phyloP scores from a whole-genome alignment of 2,797 vertebrate species.

The Crenuchus spilurus region DNA sequence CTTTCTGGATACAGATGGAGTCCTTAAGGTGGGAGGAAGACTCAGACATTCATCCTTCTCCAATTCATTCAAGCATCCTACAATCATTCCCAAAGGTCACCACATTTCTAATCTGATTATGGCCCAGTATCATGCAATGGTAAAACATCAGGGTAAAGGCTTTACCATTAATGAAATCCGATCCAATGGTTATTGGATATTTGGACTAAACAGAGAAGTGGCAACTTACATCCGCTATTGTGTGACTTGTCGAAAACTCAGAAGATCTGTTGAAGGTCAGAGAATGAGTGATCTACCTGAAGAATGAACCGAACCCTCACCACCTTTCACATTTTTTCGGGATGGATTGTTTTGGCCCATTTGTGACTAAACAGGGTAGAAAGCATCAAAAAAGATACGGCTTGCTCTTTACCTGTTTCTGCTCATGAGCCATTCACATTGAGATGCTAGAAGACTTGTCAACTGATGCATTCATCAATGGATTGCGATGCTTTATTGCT shows the following conservation, averaged over 20 bases:
- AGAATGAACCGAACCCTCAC: conserved; percentile 18
- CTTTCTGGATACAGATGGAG: conserved; percentile 17
- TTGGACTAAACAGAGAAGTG: conserved; percentile 24
- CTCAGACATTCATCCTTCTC: not conserved
- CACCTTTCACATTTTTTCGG: conserved; percentile 31
- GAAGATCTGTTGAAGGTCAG: conserved; percentile 25
- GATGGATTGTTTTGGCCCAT: conserved; percentile 41
- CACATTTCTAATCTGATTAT: conserved; percentile 40
- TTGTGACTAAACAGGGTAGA: conserved; percentile 26
- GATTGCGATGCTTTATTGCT: too few relatives aligned
- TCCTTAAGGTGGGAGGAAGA: conserved; percentile 24
- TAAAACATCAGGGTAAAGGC: conserved; percentile 45
- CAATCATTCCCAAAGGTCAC: conserved; percentile 39
- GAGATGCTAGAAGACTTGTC: not conserved
- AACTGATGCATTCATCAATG: not conserved
- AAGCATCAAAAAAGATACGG: not conserved
- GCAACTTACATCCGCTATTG: conserved; percentile 30
- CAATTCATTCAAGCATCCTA: conserved; percentile 36
- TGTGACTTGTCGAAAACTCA: conserved; percentile 18
- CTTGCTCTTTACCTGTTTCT: not conserved
- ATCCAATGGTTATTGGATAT: conserved; percentile 30
- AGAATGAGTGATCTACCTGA: conserved; percentile 33
- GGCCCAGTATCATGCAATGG: conserved; percentile 22
- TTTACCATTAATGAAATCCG: conserved; percentile 30
- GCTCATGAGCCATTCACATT: not conserved